Conservation (phyloP, 1,140 invertebrate species). For the Stegodyphus mimosarum region DNA sequence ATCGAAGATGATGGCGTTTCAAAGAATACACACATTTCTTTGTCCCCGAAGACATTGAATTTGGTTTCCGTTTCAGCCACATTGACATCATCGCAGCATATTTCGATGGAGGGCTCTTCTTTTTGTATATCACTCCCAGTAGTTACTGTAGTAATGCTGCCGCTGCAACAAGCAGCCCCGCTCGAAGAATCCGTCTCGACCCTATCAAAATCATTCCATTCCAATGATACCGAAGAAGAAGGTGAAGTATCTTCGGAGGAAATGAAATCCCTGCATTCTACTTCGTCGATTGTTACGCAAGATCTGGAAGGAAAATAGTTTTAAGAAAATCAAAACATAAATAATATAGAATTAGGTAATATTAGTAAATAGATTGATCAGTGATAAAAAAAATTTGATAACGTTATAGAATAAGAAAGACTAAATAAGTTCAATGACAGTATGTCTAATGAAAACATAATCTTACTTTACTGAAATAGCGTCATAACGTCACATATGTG, state of each 20-base stretch:
- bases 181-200: constrained; percentile 2
- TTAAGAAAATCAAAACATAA: background rate
- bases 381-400: background rate
- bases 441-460: too few species aligned
- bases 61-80: constrained; percentile 45
- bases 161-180: constrained; percentile 3
- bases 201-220: constrained; percentile 57
- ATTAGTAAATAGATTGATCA: background rate
- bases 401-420: too few species aligned
- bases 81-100: constrained; percentile 33
- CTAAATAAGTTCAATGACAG: too few species aligned
- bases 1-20: constrained; percentile 45
- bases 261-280: constrained; percentile 44
- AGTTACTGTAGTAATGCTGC: background rate
- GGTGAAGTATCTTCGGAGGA: constrained; percentile 54
- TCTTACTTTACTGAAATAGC: too few species aligned
- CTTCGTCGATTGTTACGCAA: constrained; percentile 54
- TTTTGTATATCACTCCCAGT: background rate
- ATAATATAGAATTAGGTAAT: background rate
- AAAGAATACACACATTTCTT: constrained; percentile 54
- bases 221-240: constrained; percentile 42
- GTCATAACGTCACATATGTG: too few species aligned
- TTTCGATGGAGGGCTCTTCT: constrained; percentile 14
- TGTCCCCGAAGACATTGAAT: constrained; percentile 40
- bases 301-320: constrained; percentile 19